These are phyloP conservation scores for Endomychus coccineus DNA, from an alignment of 2,888 invertebrate genomes.

Conservation along the genomic window DNA sequence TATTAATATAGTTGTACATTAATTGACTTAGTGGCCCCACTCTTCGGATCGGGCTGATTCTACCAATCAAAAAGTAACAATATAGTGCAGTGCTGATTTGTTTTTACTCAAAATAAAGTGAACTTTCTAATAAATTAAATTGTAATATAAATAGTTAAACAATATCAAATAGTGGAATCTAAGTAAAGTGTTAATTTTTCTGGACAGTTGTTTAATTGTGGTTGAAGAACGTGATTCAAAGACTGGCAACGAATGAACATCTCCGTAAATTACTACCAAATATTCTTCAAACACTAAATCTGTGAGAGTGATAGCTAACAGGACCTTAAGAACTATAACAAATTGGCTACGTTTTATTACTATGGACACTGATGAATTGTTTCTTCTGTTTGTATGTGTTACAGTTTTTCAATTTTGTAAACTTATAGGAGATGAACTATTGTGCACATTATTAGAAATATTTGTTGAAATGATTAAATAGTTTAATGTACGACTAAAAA, in stretches of 20 bases:
- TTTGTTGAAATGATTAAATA: conserved; percentile 37
- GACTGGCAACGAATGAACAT: conserved; percentile 29
- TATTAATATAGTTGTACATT: conserved; percentile 38
- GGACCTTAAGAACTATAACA: conserved; percentile 35
- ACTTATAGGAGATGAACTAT: conserved; percentile 28
- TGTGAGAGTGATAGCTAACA: conserved; percentile 28
- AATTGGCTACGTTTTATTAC: conserved; percentile 38
- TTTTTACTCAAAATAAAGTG: conserved; percentile 33
- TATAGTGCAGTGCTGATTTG: conserved; percentile 41
- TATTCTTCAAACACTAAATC: conserved; percentile 15
- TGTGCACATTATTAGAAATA: conserved; percentile 33
- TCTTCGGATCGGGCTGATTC: conserved; percentile 43
- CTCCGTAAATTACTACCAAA: not conserved
- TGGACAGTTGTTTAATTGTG: conserved; percentile 30
- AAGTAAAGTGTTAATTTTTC: conserved; percentile 36
- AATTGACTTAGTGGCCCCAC: conserved; percentile 36
- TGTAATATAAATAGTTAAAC: conserved; percentile 30
- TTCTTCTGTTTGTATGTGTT: conserved; percentile 20
- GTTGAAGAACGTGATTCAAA: conserved; percentile 20
- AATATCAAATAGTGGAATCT: conserved; percentile 29
- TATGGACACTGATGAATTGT: conserved; percentile 31
- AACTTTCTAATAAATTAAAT: conserved; percentile 38
- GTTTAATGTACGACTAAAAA: conserved; percentile 34
- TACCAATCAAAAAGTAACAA: conserved; percentile 28
- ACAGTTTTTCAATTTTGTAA: conserved; percentile 38